Evolutionary conservation across 2,113 vertebrate genomes (phyloP), one percentile per base, ranked within the genome.

Genomic region (Daphoenositta chrysoptera): DNA sequence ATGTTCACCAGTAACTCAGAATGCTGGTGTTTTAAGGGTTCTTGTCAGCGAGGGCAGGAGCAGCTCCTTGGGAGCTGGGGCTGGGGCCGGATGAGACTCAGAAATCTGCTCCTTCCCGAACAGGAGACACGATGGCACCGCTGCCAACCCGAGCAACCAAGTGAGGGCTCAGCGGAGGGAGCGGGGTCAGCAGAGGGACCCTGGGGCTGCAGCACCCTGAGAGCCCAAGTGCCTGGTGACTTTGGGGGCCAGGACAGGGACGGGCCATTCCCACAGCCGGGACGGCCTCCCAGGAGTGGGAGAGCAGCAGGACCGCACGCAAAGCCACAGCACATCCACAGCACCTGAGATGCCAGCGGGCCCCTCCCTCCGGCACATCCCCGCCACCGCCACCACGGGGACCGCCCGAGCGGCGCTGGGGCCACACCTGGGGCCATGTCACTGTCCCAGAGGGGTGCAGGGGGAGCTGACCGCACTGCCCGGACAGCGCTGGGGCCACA

Each of bases 221-320:
- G 40, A 84, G 9, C 33, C 5, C 1, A 6, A 8, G 3, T 23
- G 28, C 57, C 66, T 10, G 15, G 7, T 28, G 68, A 7, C 58
- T 58, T 14, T 8, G 37, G 19, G 14, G 78, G 26, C 23, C 31
- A 19, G 77, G 26, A 30, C 39, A 30, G 35, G 56, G 26, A 14
- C 1, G 0, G 21, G 54, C 60, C 44, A 3, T 50, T 42, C 54
- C 64, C 83, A 13, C 10, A 3, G 48, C 66, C 27, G 9, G 37
- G 18, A 11, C 0, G 0, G 48, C 12, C 61, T 6, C 14, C 30
- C 6, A 26, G 1, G 0, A 0, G 5, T 2, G 51, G 56, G 7
- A 27, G 16, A 27, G 26, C 42, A 14, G 30, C 10, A 13, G 63
- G 18, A 5, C 18, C 26, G 30, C 15, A 17, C 45, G 5, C 13